Evolutionary conservation across 2,797 vertebrate species (phyloP).

Genomic region (Myotis vivesi): DNA sequence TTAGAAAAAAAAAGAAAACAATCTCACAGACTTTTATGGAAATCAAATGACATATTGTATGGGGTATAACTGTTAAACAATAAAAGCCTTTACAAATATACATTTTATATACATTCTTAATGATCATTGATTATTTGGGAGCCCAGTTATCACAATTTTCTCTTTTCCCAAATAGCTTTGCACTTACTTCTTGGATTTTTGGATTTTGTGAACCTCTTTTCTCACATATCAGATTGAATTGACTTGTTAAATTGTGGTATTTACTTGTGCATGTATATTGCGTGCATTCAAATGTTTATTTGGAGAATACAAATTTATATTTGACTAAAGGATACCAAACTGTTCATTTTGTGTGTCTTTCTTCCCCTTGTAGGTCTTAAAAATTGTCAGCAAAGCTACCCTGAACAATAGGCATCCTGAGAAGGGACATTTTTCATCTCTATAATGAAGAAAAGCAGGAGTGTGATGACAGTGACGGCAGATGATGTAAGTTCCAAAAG

Average conservation of each 20-base stretch:
- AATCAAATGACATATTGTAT: neutral
- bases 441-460: slow-evolving; percentile 97
- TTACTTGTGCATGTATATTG: neutral
- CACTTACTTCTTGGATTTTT: neutral
- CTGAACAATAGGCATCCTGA: neutral
- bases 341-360: neutral
- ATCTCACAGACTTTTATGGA: neutral
- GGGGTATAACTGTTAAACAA: neutral
- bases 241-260: neutral
- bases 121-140: neutral
- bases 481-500: slow-evolving; percentile 88
- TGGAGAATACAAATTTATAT: neutral
- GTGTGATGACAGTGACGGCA: slow-evolving; percentile 90
- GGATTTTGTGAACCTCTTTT: neutral
- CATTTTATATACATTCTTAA: slow-evolving; percentile 4
- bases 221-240: neutral
- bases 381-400: neutral
- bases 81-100: neutral
- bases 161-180: neutral
- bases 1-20: neutral
- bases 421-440: neutral
- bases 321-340: neutral
- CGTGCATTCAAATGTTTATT: neutral
- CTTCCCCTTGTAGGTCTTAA: slow-evolving; percentile 66
- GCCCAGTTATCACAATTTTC: neutral